Evolutionary conservation across 2,113 vertebrate genomes (phyloP), one percentile per base, ranked within the genome.

Genomic region (Beaufortia kweichowensis): DNA sequence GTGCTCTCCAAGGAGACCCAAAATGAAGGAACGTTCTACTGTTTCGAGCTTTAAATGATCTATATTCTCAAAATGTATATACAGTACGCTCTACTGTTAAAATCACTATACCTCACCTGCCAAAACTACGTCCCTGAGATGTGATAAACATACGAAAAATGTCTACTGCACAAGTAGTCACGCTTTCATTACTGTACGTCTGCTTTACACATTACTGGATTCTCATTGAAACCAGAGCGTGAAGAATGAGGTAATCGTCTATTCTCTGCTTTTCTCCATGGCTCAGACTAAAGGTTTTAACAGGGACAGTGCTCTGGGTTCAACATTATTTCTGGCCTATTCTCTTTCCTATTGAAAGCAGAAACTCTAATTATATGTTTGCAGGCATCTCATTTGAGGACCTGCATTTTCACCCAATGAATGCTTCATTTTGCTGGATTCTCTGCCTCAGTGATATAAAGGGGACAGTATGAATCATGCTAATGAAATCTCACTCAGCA

Each of bases 321-420:
- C 2, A 62, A 73, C 48, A 64, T 76, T 62, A 61, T 29, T n/a
- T 48, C 70, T 21, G 60, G 26, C 56, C 63, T 43, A 62, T 74
- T 83, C 70, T 68, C 67, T 62, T 35, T 56, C 33, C 50, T 10
- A 12, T 35, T 56, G 60, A 78, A 65, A 81, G 61, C 65, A 64
- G 63, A 41, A 67, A 64, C 63, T 76, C 56, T 73, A 84, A 84
- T 81, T 79, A 84, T 29, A 79, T 77, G 72, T 77, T 82, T 83
- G 67, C 33, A 53, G 65, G 64, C 9, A 29, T 73, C 59, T 77
- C 14, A 5, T 65, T 82, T 64, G 48, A 80, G 53, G 55, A 33
- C 23, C 53, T 55, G 73, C 43, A 76, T 77, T 82, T 73, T 75
- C 28, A 65, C 50, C 59, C 41, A 62, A 24, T 82, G 55, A 7